phyloP scores from a whole-genome alignment of 2,113 vertebrate genomes.

The Chroicocephalus ridibundus region DNA sequence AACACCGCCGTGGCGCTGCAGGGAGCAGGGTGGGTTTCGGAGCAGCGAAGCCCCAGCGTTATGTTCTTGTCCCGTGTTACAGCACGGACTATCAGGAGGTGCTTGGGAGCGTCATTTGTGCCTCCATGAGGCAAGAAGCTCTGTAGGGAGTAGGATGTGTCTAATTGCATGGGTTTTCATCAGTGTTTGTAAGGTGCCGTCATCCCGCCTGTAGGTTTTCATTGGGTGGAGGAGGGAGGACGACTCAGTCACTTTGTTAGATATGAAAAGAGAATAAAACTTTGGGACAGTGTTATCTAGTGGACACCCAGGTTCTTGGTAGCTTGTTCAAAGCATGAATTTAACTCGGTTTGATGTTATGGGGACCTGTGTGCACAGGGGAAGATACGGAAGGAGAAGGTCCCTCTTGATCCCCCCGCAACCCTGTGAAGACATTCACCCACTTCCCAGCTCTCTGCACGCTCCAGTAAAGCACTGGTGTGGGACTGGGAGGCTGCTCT shows the following conservation, averaged over 20 bases:
- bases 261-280: neutral
- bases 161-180: neutral
- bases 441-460: neutral
- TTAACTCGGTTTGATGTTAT: neutral
- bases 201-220: neutral
- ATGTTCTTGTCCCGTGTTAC: neutral
- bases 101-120: neutral
- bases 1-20: neutral
- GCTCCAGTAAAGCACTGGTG: neutral
- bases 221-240: neutral
- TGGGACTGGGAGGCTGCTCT: neutral
- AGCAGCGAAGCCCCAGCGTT: neutral
- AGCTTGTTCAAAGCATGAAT: neutral
- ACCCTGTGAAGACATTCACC: neutral
- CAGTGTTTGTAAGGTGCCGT: neutral
- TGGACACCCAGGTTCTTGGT: neutral
- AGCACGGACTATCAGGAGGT: rapidly evolving
- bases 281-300: neutral
- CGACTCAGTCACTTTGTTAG: neutral
- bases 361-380: neutral
- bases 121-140: neutral
- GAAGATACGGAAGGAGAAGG: neutral
- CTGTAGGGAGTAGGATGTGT: neutral
- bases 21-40: neutral
- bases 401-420: neutral